Evolutionary conservation across 2,113 vertebrate species (phyloP), one percentile per base, ranked within the genome.

Genomic region (Nansenia antarctica): DNA sequence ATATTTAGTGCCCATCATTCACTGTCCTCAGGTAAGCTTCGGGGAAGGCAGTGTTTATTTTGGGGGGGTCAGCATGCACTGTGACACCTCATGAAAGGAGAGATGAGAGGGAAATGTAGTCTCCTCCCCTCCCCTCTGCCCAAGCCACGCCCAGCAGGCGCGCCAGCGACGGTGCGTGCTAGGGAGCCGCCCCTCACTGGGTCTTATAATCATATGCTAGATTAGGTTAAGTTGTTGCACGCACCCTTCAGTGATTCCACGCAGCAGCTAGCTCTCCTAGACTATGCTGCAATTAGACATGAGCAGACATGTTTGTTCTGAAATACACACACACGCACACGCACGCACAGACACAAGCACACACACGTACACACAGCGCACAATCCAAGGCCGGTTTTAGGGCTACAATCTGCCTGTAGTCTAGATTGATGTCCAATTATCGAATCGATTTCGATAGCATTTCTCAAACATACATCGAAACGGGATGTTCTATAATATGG

Each of bases 1-100:
- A 95, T 94, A 94, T 95, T 95, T 93, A 94, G 92, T 91, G 89
- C 90, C 90, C 88, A 91, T 92, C 93, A 92, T 91, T 93, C 89
- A 91, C 88, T 92, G 92, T 92, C 37, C 91, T 94, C 93, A 94
- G 93, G 93, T 93, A 92, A 90, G 91, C 92, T 92, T 90, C 58
- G 77, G 65, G 62, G 75, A 69, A 69, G 59, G 15, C 20, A 8
- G 72, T 86, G 84, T 86, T 85, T 89, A 85, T 81, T 86, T 78
- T 79, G 72, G 70, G 77, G 67, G 69, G 52, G 54, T 70, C 65
- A 67, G 37, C 14, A 45, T 67, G 65, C 59, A 32, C 18, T 65
- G 24, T 63, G 22, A 67, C 32, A 71, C n/a, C 31, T 60, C 9
- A 14, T 35, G 58, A 60, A 32, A 18, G 58, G 5, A 9, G 30